phyloP scores from a whole-genome alignment of 1,140 invertebrate species.

The Whitmania pigra region DNA sequence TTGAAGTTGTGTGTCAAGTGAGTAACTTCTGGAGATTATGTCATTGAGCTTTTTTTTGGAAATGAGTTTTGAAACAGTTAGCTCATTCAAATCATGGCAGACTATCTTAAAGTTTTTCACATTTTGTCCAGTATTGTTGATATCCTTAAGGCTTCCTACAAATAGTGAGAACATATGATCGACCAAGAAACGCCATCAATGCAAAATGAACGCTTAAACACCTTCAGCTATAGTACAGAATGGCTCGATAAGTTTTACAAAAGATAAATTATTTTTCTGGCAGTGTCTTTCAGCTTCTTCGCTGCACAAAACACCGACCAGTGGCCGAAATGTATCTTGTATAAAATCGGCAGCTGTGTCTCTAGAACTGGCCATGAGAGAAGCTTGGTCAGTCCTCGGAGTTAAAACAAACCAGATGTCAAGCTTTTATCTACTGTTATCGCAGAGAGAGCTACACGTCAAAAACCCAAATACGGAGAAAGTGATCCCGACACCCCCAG shows the following conservation, averaged over 20 bases:
- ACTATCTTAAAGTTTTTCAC: neutral
- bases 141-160: constrained; percentile 2
- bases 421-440: too few species aligned
- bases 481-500: too few species aligned
- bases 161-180: neutral
- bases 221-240: constrained; percentile 49
- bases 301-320: constrained; percentile 71
- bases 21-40: neutral
- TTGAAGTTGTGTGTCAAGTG: neutral
- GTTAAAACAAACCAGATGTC: too few species aligned
- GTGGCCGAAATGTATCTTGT: constrained; percentile 71
- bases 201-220: neutral
- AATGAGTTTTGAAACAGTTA: neutral
- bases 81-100: constrained; percentile 1
- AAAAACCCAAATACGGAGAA: too few species aligned
- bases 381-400: too few species aligned
- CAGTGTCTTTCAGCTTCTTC: constrained; percentile 65
- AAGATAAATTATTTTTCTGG: constrained; percentile 76
- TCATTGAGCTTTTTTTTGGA: constrained; percentile 6
- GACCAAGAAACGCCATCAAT: neutral
- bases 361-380: constrained; percentile 41
- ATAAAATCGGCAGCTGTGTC: constrained; percentile 67
- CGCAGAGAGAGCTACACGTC: too few species aligned
- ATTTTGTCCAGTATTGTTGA: neutral
- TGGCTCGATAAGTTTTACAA: constrained; percentile 76